phyloP scores from a whole-genome alignment of 2,113 vertebrate genomes.

The Cacatua alba region DNA sequence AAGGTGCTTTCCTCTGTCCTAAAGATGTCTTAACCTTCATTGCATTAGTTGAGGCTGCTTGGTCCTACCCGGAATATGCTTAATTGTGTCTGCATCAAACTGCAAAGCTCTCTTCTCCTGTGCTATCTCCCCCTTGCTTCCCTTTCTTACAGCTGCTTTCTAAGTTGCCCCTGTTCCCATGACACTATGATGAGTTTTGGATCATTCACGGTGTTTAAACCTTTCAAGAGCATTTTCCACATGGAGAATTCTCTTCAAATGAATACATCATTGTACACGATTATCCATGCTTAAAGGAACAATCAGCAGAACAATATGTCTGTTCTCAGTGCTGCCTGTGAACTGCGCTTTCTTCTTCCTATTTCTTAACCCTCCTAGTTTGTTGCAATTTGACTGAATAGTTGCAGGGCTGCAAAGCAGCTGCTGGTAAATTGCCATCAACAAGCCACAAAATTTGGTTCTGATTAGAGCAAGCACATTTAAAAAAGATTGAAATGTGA shows the following conservation, averaged over 20 bases:
- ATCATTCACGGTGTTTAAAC: slow-evolving; percentile 64
- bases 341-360: neutral
- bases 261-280: slow-evolving; percentile 58
- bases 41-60: neutral
- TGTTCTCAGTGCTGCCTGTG: neutral
- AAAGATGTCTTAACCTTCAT: neutral
- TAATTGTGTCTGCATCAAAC: neutral
- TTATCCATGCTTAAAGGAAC: slow-evolving; percentile 67
- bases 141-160: neutral
- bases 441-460: neutral
- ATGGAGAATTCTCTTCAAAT: slow-evolving; percentile 61
- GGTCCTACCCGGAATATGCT: neutral
- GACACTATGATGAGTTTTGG: slow-evolving; percentile 34
- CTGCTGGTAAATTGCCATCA: neutral
- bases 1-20: neutral
- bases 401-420: neutral
- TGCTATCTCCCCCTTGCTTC: neutral
- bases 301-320: slow-evolving; percentile 51
- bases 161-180: neutral
- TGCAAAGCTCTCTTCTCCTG: neutral
- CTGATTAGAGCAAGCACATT: neutral
- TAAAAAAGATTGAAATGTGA: neutral
- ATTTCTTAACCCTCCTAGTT: neutral
- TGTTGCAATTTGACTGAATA: neutral
- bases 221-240: slow-evolving; percentile 70